These are phyloP conservation scores for Candoia aspera DNA, from an alignment of 2,113 vertebrate genomes.

Conservation along the genomic window DNA sequence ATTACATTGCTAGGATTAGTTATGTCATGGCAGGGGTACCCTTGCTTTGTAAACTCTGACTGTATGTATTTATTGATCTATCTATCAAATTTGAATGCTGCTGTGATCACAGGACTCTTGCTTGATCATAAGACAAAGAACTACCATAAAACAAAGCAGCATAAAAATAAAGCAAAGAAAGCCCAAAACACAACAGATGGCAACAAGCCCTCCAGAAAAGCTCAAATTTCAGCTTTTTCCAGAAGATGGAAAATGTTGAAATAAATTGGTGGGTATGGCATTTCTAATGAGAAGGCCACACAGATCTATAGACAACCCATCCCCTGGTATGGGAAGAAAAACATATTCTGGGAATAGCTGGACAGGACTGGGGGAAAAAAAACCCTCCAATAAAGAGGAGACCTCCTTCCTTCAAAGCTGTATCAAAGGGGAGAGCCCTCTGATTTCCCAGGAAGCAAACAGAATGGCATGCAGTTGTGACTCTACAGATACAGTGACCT, in stretches of 20 bases:
- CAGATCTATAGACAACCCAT: not conserved
- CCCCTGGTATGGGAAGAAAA: not conserved
- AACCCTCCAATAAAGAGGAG: not conserved
- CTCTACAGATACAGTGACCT: not conserved
- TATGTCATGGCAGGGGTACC: not conserved
- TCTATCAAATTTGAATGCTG: not conserved
- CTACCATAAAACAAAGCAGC: not conserved
- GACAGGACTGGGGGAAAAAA: not conserved
- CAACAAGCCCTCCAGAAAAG: not conserved
- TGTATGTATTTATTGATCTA: not conserved
- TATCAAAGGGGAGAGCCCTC: not conserved
- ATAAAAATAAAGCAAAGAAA: not conserved
- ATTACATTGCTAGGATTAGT: not conserved
- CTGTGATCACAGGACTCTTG: not conserved
- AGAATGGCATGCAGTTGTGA: not conserved
- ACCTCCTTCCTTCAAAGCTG: no score
- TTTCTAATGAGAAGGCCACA: not conserved
- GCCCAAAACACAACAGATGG: not conserved
- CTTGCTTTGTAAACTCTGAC: not conserved
- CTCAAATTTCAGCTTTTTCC: not conserved
- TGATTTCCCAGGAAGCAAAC: not conserved
- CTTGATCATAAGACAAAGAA: not conserved
- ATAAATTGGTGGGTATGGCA: not conserved
- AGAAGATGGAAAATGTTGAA: not conserved
- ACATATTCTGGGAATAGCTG: not conserved